Conservation (phyloP, 2,888 invertebrate genomes). For the Mimumesa dahlbomi region DNA sequence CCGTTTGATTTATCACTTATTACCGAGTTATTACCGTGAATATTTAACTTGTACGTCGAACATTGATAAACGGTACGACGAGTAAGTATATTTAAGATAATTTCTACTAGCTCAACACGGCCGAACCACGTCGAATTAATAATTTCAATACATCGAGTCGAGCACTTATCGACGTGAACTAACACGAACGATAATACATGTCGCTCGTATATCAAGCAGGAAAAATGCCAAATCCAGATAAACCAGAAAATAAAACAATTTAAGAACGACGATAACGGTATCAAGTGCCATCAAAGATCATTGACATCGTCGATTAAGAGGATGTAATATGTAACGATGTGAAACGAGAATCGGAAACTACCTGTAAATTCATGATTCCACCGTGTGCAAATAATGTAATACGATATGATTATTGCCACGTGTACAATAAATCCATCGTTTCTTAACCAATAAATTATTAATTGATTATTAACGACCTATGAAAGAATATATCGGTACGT, state of each 20-base stretch:
- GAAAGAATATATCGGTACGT: not conserved
- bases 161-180: not conserved
- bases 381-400: constrained; percentile 2
- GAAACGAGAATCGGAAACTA: not conserved
- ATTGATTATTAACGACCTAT: not conserved
- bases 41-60: no score
- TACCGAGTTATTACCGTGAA: no score
- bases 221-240: not conserved
- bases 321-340: not conserved
- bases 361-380: not conserved
- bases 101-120: no score
- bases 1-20: no score
- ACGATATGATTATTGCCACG: not conserved
- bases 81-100: no score
- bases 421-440: not conserved
- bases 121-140: no score
- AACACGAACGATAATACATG: not conserved
- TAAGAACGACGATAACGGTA: not conserved
- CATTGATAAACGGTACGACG: no score
- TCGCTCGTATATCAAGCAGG: not conserved
- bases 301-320: constrained; percentile 3
- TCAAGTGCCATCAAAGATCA: not conserved
- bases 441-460: not conserved
- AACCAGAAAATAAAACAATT: not conserved
- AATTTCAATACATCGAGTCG: no score